Conservation (phyloP, 2,113 vertebrate species). For the Paramormyrops kingsleyae region DNA sequence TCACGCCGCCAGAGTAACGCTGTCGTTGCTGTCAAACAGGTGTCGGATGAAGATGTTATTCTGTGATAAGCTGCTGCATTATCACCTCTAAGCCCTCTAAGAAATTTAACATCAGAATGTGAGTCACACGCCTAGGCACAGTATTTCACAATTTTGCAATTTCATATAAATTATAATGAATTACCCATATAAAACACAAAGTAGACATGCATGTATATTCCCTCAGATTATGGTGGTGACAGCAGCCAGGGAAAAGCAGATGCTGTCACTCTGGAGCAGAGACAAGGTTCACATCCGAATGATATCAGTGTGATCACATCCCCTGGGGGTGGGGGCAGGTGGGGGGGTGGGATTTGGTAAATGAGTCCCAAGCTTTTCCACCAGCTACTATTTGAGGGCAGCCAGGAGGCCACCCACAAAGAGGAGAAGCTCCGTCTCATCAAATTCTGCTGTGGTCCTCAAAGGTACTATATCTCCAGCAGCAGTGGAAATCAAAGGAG, state of each 20-base stretch:
- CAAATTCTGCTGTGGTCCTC: background rate
- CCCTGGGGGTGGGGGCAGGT: background rate
- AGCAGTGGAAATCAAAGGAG: background rate
- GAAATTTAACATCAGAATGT: background rate
- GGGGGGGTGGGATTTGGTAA: background rate
- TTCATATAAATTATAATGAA: background rate
- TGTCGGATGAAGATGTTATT: background rate
- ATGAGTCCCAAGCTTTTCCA: background rate
- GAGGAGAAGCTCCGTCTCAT: background rate
- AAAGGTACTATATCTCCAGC: background rate
- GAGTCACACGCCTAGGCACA: background rate
- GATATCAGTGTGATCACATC: background rate
- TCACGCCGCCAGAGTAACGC: background rate
- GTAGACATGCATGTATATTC: background rate
- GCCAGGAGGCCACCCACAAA: background rate
- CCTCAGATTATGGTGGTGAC: background rate
- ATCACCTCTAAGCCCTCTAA: background rate
- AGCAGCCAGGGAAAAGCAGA: background rate
- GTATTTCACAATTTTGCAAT: background rate
- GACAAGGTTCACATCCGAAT: background rate
- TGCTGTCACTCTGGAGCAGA: background rate
- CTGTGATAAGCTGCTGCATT: background rate
- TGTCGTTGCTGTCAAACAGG: background rate
- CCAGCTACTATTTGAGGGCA: too few species aligned
- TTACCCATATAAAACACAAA: background rate